Evolutionary conservation across 2,113 vertebrate genomes (phyloP), one percentile per base, ranked within the genome.

Genomic region (Antigone vipio): DNA sequence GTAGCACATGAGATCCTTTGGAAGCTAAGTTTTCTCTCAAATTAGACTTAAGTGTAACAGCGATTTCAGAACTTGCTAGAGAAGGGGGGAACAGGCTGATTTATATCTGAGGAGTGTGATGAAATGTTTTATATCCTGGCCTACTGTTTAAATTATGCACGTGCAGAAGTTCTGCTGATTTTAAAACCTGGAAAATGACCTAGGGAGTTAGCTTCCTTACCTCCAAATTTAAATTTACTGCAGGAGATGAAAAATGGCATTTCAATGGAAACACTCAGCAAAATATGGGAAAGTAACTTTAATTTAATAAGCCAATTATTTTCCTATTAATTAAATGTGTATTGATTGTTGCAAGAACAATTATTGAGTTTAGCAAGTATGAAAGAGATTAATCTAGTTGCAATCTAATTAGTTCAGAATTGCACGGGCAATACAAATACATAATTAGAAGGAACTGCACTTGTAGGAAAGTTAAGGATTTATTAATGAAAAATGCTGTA

Each of bases 301-400:
- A 97, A 97, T 98, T 97, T 97, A 95, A 97, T 94, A 97, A 94
- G 78, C 69, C 80, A 98, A 92, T 96, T 96, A 95, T 96, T 97
- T 98, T 93, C 83, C 71, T 95, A 96, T 96, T 98, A 97, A 98
- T 97, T 97, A 97, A 97, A 98, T 94, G 93, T 94, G 73, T 95
- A 97, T 96, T 97, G 91, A 95, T 97, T 98, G 95, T 95, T 96
- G 85, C 95, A 96, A 96, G 91, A 97, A 55, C 94, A 97, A 97
- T 97, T 98, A 98, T 80, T 95, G 52, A 78, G 3, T 93, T 97
- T 97, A 95, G 68, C 72, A 96, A 97, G 95, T 97, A 97, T 95
- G 91, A 97, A 97, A 96, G 88, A 94, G 94, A 98, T 98, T 96
- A 98, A 97, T 96, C 93, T 97, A 95, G 97, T 94, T 97, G 94